Base-by-base conservation (phyloP, 2,113 vertebrate species). In the Pelusios castaneus region DNA sequence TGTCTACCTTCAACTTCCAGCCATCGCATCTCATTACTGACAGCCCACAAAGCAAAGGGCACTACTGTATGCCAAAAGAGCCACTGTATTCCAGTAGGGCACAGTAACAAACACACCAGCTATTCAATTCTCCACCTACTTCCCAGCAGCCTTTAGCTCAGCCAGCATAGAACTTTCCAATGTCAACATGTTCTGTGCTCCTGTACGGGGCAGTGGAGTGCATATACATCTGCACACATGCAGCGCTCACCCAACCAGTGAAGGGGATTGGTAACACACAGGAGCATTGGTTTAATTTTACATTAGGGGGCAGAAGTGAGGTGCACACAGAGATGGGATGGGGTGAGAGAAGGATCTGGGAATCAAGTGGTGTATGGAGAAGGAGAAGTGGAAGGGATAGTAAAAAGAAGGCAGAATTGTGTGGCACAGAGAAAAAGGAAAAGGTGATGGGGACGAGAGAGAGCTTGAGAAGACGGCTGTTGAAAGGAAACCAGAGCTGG, bases 181-280 rank as follows among this genome's bases (percentile, higher is more conserved):
- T 38, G 24, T 75, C 10, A 75, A 14, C 25, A 43, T 5, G 73
- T 45, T 25, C 27, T 45, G 41, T 10, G 84, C 51, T 67, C 43
- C 45, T 80, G 76, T 19, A 2, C 34, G 54, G 55, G 52, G 38
- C 19, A 55, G 13, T 24, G 38, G 4, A 76, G 55, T 6, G 4
- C 78, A 79, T 2, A 16, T 81, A 63, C 63, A 91, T 2, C 51
- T 43, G 41, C 1, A 0, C 1, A 0, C 25, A 56, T 45, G 24
- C 0, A 1, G 10, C 85, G 52, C 29, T 14, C 17, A 80, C 75
- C 56, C 16, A 93, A 47, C 8, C 12, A 17, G 34, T 81, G 56
- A 84, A 84, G 51, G 41, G 25, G 34, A 31, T 93, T 52, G 51
- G 14, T 52, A 52, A 52, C 14, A 52, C 51, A 52, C 51, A 52